Evolutionary conservation across 2,113 vertebrate species (phyloP), one percentile per base, ranked within the genome.

Genomic region (Tylochromis polylepis): DNA sequence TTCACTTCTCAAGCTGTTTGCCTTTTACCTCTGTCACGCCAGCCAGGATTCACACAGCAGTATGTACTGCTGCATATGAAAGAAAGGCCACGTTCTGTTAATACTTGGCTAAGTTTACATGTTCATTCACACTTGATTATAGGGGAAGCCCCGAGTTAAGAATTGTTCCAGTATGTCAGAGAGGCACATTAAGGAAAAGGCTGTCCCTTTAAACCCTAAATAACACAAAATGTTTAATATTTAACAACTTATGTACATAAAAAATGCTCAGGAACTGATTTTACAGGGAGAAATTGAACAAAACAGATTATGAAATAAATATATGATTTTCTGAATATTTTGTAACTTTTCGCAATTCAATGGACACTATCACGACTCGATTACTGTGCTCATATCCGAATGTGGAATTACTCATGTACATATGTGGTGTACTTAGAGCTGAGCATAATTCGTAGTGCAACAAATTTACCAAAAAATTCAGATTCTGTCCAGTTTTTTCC

Each of bases 81-180:
- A 86, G 82, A 85, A 86, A 90, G 91, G 89, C 91, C 90, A 77
- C 49, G 67, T 91, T 93, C 91, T 93, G 94, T 91, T 94, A 95
- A 93, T 94, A 89, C 94, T 94, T 93, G 95, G 93, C 94, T 95
- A 95, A 94, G 93, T 95, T 96, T 96, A 96, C 96, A 96, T 96
- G 94, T 96, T 95, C 94, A 94, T 96, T 96, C 95, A 96, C 95
- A 96, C 95, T 92, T 92, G 92, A 96, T 96, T 96, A 96, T 60
- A 31, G 87, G 89, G 90, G 85, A 87, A 91, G 62, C 84, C 82
- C 87, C 31, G 79, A 55, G 87, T 89, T 94, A 65, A 83, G 89
- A 89, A 91, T 85, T 87, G 91, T 83, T 93, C 91, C 91, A 90
- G 87, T 77, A 87, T 94, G 91, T 92, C 84, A 90, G 85, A 79